Conservation (phyloP, 2,113 vertebrate species). For the Gracilinanus agilis region DNA sequence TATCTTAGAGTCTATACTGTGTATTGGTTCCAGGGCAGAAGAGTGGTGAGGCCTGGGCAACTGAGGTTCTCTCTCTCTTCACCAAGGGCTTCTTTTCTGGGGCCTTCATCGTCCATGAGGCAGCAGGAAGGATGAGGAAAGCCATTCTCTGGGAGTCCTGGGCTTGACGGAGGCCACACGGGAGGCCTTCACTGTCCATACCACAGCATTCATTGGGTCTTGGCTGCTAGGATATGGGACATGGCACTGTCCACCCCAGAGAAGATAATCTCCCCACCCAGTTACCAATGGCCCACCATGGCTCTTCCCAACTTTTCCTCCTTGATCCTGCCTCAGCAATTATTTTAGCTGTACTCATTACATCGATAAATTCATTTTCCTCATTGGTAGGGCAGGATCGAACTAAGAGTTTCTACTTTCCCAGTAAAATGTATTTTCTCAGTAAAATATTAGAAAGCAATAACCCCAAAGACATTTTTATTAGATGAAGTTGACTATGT, state of each 20-base stretch:
- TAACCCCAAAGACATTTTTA: no score
- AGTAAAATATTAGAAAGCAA: no score
- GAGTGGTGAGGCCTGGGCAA: no score
- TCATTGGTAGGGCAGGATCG: no score
- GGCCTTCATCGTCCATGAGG: conserved; percentile 99
- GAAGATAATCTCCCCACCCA: conserved; percentile 97
- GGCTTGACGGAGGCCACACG: conserved; percentile 97
- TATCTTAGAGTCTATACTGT: not conserved
- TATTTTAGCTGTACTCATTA: conserved; percentile 98
- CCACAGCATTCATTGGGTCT: conserved; percentile 98
- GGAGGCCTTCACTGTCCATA: conserved; percentile 97
- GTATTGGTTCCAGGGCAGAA: no score
- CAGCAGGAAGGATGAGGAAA: conserved; percentile 94
- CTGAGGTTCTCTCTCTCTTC: conserved; percentile 92
- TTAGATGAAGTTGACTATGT: no score
- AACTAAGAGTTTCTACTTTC: no score
- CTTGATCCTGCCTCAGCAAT: conserved; percentile 98
- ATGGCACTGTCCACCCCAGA: conserved; percentile 99
- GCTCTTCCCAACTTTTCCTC: conserved; percentile 97
- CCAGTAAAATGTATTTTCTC: no score
- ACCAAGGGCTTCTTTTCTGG: conserved; percentile 98
- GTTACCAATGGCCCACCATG: conserved; percentile 93
- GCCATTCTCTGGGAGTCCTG: conserved; percentile 97
- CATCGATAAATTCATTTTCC: conserved; percentile 83
- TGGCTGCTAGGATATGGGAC: conserved; percentile 98